A percentile compares a stretch with the other conserved stretches of the same genome.
These are phyloP conservation scores for Zaprionus capensis DNA, from an alignment of 1,140 invertebrate species.

Conservation along the genomic window DNA sequence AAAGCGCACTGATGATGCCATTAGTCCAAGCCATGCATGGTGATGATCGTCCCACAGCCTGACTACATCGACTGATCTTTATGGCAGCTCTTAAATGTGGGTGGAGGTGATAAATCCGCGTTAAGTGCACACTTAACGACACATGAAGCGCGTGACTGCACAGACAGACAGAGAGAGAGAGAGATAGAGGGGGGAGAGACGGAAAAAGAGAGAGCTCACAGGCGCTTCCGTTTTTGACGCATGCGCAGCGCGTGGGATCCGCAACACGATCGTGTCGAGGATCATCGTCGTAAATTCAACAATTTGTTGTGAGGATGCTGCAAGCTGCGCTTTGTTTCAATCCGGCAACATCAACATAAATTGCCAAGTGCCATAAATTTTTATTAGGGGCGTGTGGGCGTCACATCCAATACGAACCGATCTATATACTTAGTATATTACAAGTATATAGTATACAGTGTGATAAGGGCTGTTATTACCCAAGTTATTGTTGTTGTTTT, in stretches of 20 bases:
- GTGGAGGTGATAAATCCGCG: conserved; percentile 67
- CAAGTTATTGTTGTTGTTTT: conserved; percentile 6
- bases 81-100: conserved; percentile 46
- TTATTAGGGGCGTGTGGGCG: conserved; percentile 53
- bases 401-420: not conserved
- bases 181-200: not conserved
- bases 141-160: conserved; percentile 11
- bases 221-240: conserved; percentile 64
- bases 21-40: not conserved
- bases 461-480: conserved; percentile 27
- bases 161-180: not conserved
- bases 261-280: conserved; percentile 24
- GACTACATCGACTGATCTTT: conserved; percentile 38
- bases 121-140: conserved; percentile 65
- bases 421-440: conserved; percentile 1
- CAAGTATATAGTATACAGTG: not conserved
- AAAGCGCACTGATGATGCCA: not conserved
- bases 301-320: conserved; percentile 51
- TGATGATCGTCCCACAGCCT: not conserved
- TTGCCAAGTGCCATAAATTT: conserved; percentile 64
- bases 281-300: conserved; percentile 53
- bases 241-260: conserved; percentile 60
- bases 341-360: conserved; percentile 38
- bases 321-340: conserved; percentile 51
- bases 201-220: not conserved